Percentiles rank a stretch among this genome's conserved stretches.
These are phyloP conservation scores for Macrosoma leucophasiata DNA, from an alignment of 2,888 invertebrate genomes.

Conservation along the genomic window DNA sequence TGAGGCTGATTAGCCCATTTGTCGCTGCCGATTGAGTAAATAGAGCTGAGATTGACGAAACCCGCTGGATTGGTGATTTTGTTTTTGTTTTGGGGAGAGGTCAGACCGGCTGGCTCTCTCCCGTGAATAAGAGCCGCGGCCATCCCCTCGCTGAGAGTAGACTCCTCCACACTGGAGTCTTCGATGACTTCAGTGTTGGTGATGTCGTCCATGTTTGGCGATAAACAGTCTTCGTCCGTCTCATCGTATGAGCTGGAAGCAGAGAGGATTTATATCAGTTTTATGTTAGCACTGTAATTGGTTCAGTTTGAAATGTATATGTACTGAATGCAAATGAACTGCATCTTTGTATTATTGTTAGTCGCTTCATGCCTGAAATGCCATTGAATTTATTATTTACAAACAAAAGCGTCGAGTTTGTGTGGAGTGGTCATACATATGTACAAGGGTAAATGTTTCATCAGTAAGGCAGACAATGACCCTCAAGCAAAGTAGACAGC, in stretches of 20 bases:
- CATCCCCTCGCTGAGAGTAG: constrained; percentile 53
- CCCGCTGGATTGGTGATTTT: constrained; percentile 30
- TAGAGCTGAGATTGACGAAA: constrained; percentile 66
- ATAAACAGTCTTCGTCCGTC: constrained; percentile 80
- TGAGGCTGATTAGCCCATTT: constrained; percentile 40
- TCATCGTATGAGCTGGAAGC: constrained; percentile 81
- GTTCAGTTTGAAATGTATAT: constrained; percentile 35
- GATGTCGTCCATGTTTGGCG: constrained; percentile 80
- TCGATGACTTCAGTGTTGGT: constrained; percentile 66
- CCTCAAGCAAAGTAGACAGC: constrained; percentile 46
- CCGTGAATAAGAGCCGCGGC: constrained; percentile 27
- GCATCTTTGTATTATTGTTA: constrained; percentile 47
- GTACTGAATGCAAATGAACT: constrained; percentile 67
- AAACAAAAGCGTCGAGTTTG: constrained; percentile 57
- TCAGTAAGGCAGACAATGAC: constrained; percentile 72
- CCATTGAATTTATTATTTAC: constrained; percentile 50
- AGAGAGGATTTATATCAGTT: background rate
- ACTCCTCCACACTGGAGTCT: constrained; percentile 66
- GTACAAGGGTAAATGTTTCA: constrained; percentile 56
- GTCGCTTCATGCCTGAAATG: constrained; percentile 62
- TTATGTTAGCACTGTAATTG: constrained; percentile 8
- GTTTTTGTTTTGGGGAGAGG: constrained; percentile 31
- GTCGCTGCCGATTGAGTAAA: constrained; percentile 58
- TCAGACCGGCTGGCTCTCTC: constrained; percentile 24
- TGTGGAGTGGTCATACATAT: constrained; percentile 39